Percentiles rank a stretch among this genome's conserved stretches.
Conservation (phyloP, 2,797 vertebrate genomes). For the Furcifer pardalis region DNA sequence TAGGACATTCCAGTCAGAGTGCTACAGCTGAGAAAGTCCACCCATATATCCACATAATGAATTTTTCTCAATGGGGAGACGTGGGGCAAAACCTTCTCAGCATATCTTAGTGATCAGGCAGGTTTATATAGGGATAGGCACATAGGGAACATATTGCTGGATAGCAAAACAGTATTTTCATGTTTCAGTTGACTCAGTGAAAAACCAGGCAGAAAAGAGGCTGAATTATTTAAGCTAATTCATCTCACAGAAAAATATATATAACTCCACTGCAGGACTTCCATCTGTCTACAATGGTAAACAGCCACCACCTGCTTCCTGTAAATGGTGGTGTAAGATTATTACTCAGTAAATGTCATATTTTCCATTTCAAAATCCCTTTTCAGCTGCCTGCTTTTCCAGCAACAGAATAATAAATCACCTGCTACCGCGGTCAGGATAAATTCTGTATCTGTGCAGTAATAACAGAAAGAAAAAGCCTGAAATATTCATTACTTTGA, state of each 20-base stretch:
- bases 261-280: constrained; percentile 63
- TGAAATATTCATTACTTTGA: constrained; percentile 11
- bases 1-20: too few relatives aligned
- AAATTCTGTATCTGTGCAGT: constrained; percentile 50
- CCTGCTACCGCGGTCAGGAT: constrained; percentile 58
- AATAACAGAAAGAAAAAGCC: constrained; percentile 39
- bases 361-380: constrained; percentile 76
- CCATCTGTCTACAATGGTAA: constrained; percentile 72
- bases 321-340: constrained; percentile 66
- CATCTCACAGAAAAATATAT: constrained; percentile 56
- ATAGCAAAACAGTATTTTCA: constrained; percentile 65
- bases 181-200: constrained; percentile 64
- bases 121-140: too few relatives aligned
- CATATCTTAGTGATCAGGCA: too few relatives aligned
- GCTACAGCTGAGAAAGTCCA: too few relatives aligned
- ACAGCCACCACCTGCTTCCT: constrained; percentile 74
- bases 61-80: constrained; percentile 44
- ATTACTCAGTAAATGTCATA: constrained; percentile 74
- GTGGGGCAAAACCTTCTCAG: too few relatives aligned
- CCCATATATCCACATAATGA: constrained; percentile 61
- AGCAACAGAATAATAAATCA: constrained; percentile 70
- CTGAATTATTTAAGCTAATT: constrained; percentile 69
- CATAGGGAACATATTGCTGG: constrained; percentile 58
- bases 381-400: constrained; percentile 68
- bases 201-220: constrained; percentile 53